Conservation (phyloP, 2,888 invertebrate species). For the Disparrhopalites patrizii region DNA sequence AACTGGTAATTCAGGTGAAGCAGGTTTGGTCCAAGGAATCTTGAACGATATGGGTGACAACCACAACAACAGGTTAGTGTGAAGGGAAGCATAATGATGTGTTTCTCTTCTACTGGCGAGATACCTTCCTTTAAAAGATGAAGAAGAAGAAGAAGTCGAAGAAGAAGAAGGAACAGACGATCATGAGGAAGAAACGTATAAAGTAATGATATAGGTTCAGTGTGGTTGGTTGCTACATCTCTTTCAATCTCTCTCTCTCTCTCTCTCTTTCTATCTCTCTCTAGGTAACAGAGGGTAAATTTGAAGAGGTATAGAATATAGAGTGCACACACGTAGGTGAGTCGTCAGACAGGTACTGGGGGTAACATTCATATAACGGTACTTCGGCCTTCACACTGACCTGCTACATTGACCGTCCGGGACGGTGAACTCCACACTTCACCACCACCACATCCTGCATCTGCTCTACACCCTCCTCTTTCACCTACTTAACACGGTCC, state of each 20-base stretch:
- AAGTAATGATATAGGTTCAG: constrained; percentile 16
- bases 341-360: constrained; percentile 47
- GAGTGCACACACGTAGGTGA: constrained; percentile 10
- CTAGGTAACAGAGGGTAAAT: neutral
- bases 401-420: constrained; percentile 49
- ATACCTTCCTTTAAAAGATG: neutral
- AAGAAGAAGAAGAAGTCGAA: no score
- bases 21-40: constrained; percentile 32
- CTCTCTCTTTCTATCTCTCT: neutral
- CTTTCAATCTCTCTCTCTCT: neutral
- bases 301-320: neutral
- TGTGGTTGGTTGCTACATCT: constrained; percentile 18
- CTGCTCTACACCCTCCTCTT: constrained; percentile 25
- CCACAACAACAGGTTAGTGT: constrained; percentile 5
- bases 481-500: constrained; percentile 31
- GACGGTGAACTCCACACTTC: constrained; percentile 48
- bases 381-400: constrained; percentile 49
- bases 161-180: neutral
- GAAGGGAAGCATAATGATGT: neutral
- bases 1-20: constrained; percentile 42
- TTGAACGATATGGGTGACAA: constrained; percentile 26
- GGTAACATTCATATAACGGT: constrained; percentile 44
- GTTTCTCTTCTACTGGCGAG: neutral
- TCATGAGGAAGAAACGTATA: neutral
- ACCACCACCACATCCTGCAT: constrained; percentile 29